Conservation (phyloP, 2,888 invertebrate species). For the Apamea epomidion region DNA sequence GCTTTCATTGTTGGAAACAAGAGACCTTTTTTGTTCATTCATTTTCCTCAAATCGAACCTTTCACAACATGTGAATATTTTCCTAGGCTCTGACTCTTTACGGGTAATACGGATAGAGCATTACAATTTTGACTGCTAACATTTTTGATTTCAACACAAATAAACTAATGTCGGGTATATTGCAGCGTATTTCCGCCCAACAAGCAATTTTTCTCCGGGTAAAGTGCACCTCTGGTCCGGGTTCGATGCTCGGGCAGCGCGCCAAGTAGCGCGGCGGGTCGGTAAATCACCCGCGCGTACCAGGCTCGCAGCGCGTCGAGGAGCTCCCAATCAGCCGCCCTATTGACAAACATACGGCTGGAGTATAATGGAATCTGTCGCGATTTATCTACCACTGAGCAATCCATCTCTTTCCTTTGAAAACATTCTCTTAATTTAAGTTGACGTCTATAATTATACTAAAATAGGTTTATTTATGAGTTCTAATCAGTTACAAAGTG, state of each 20-base stretch:
- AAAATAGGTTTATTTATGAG: constrained; percentile 53
- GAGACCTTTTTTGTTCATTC: constrained; percentile 2
- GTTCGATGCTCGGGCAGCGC: constrained; percentile 84
- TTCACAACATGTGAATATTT: background rate
- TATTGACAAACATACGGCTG: constrained; percentile 89
- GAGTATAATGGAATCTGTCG: constrained; percentile 84
- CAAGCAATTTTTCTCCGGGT: constrained; percentile 81
- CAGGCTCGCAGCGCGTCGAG: constrained; percentile 81
- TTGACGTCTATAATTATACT: constrained; percentile 59
- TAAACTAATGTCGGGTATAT: constrained; percentile 65
- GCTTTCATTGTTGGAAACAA: constrained; percentile 27
- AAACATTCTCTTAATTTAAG: constrained; percentile 74
- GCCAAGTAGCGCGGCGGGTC: constrained; percentile 84
- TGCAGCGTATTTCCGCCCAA: constrained; percentile 68
- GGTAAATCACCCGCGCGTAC: constrained; percentile 80
- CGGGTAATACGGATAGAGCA: background rate
- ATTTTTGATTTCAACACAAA: constrained; percentile 53
- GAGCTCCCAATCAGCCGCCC: constrained; percentile 86
- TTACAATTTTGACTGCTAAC: constrained; percentile 21
- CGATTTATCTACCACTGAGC: constrained; percentile 77
- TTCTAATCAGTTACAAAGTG: constrained; percentile 45
- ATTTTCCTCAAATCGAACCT: constrained; percentile 20
- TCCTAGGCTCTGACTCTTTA: background rate
- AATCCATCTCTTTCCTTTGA: constrained; percentile 73
- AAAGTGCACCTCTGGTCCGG: constrained; percentile 79